A percentile compares a stretch with the other conserved stretches of the same genome.
These are phyloP conservation scores for Kradibia gibbosae DNA, from an alignment of 1,140 invertebrate species.

Conservation along the genomic window DNA sequence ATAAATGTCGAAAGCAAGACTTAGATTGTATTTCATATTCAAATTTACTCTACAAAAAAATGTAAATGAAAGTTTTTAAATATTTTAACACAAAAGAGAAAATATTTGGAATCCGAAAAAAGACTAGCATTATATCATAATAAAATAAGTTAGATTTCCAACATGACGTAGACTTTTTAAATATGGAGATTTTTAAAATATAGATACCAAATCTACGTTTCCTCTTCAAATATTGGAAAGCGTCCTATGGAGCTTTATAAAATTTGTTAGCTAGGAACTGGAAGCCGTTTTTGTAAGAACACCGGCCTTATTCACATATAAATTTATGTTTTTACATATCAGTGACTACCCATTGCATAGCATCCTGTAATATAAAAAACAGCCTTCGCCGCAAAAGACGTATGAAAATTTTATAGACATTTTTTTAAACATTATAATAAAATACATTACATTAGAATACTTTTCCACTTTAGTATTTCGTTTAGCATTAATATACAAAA, in stretches of 20 bases:
- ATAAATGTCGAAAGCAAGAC: too few relatives aligned
- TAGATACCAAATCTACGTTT: not conserved
- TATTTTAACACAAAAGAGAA: too few relatives aligned
- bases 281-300: not conserved
- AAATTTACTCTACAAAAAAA: too few relatives aligned
- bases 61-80: too few relatives aligned
- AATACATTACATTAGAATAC: not conserved
- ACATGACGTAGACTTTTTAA: too few relatives aligned
- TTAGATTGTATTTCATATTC: too few relatives aligned
- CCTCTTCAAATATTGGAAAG: not conserved
- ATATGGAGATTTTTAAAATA: not conserved
- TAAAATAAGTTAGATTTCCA: too few relatives aligned
- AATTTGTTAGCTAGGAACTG: not conserved
- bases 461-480: too few relatives aligned
- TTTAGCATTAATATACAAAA: too few relatives aligned
- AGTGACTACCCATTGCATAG: not conserved
- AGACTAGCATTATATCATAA: too few relatives aligned
- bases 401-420: not conserved
- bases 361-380: not conserved
- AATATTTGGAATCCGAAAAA: too few relatives aligned
- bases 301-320: not conserved
- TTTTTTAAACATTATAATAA: not conserved
- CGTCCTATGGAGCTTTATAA: not conserved
- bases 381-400: not conserved
- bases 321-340: not conserved